A percentile compares a stretch with the other conserved stretches of the same genome.
Conservation (phyloP, 2,113 vertebrate species). For the Lanius collurio region DNA sequence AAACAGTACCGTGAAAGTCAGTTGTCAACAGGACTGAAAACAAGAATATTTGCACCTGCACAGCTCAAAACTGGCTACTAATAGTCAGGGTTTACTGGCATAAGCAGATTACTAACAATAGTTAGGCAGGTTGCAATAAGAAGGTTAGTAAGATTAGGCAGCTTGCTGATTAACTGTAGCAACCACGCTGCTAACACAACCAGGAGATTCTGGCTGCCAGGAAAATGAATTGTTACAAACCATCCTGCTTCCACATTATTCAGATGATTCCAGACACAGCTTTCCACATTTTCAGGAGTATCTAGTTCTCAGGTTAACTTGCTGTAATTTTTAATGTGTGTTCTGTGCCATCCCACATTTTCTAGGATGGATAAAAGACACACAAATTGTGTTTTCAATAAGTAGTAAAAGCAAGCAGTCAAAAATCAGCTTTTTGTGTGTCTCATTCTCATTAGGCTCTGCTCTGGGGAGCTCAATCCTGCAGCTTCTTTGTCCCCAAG, state of each 20-base stretch:
- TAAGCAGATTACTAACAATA: constrained; percentile 3
- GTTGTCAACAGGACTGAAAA: background rate
- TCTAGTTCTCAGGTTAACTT: background rate
- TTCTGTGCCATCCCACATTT: background rate
- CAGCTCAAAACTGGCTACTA: background rate
- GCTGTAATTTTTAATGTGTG: background rate
- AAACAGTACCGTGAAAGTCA: accelerated
- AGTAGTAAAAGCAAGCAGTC: background rate
- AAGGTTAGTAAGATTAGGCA: background rate
- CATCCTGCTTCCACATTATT: background rate
- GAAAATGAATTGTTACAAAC: background rate
- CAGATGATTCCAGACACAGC: background rate
- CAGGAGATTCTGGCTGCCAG: background rate
- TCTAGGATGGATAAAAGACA: background rate
- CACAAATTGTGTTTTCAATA: background rate
- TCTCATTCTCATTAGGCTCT: background rate
- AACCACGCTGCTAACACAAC: background rate
- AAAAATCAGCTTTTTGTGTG: background rate
- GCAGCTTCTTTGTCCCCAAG: background rate
- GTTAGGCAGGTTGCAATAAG: constrained; percentile 17
- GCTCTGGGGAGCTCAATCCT: background rate
- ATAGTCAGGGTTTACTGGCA: background rate
- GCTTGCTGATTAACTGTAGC: background rate
- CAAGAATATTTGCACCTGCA: background rate
- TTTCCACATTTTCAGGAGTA: background rate